A percentile compares a stretch with the other conserved stretches of the same genome.
These are phyloP conservation scores for Pararge aegeria DNA, from an alignment of 1,140 invertebrate species.

Conservation along the genomic window DNA sequence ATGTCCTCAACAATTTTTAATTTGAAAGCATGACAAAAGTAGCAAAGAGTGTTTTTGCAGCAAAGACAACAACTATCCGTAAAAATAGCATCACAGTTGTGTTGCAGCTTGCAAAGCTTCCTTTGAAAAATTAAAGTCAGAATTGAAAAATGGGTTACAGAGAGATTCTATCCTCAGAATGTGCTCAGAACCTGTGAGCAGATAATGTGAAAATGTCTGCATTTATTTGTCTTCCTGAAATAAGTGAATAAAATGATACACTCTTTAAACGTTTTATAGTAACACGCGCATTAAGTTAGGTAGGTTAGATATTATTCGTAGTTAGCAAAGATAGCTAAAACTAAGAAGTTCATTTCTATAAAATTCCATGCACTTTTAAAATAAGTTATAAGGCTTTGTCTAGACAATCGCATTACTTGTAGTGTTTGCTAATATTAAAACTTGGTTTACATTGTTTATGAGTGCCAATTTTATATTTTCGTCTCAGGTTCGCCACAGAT, in stretches of 20 bases:
- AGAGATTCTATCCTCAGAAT: not conserved
- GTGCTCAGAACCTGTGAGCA: not conserved
- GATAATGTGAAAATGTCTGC: not conserved
- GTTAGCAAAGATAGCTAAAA: not conserved
- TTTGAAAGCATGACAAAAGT: not conserved
- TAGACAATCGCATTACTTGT: too few relatives aligned
- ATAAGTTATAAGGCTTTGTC: not conserved
- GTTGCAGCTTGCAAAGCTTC: not conserved
- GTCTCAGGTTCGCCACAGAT: not conserved
- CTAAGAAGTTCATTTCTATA: not conserved
- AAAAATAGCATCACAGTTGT: not conserved
- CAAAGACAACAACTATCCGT: slow-evolving; percentile 2
- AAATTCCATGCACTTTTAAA: not conserved
- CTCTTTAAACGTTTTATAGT: not conserved
- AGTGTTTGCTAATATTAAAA: too few relatives aligned
- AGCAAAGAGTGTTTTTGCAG: not conserved
- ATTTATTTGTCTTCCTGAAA: not conserved
- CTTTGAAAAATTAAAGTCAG: slow-evolving; percentile 7
- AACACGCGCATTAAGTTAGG: too few relatives aligned
- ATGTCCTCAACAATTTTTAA: too few relatives aligned
- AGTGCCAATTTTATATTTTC: too few relatives aligned
- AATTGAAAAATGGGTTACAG: slow-evolving; percentile 2
- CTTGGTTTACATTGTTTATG: too few relatives aligned
- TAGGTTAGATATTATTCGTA: too few relatives aligned
- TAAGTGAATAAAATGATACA: not conserved